Conservation (phyloP, 2,888 invertebrate genomes). For the Cristatella mucedo region DNA sequence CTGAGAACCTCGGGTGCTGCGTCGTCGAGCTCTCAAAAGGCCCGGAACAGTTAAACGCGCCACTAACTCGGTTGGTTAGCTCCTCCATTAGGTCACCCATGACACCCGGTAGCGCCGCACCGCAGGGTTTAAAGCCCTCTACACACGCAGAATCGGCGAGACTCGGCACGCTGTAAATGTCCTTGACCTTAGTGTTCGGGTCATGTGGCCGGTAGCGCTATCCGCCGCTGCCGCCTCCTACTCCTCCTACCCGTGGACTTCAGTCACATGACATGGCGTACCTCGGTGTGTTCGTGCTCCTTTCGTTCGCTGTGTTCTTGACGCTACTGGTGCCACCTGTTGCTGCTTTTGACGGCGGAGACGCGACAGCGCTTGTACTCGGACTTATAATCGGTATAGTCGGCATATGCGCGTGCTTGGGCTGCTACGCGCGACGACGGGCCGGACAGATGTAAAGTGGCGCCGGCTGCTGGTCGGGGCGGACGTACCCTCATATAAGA, state of each 20-base stretch:
- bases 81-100: too few species aligned
- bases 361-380: conserved; percentile 36
- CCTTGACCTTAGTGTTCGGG: too few species aligned
- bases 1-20: too few species aligned
- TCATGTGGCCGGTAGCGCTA: neutral
- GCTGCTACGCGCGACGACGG: conserved; percentile 34
- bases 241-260: neutral
- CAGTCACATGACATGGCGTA: conserved; percentile 9
- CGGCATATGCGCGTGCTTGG: conserved; percentile 38
- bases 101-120: too few species aligned
- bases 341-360: conserved; percentile 36
- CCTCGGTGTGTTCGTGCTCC: neutral
- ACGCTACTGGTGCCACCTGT: conserved; percentile 22
- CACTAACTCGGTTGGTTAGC: too few species aligned
- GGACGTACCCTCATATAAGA: too few species aligned
- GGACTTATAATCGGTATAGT: conserved; percentile 36
- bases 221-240: neutral
- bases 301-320: neutral
- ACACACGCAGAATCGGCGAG: too few species aligned
- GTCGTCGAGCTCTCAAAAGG: too few species aligned
- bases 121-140: too few species aligned
- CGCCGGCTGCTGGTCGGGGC: too few species aligned
- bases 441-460: conserved; percentile 14
- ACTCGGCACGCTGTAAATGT: too few species aligned
- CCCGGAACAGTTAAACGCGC: too few species aligned